Conservation (phyloP, 1,140 invertebrate species). For the Drosophila littoralis region DNA sequence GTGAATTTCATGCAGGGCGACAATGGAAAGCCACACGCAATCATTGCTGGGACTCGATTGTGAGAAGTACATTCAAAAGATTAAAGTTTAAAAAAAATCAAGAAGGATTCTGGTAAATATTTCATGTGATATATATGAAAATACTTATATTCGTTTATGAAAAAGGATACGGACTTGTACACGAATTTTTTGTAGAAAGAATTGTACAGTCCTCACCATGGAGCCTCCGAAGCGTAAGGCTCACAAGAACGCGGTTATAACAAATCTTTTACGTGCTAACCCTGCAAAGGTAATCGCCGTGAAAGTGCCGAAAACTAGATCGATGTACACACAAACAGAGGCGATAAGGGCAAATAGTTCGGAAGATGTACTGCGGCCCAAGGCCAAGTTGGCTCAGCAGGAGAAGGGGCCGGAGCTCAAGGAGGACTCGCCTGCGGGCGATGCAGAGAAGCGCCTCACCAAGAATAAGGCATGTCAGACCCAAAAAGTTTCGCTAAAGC, state of each 20-base stretch:
- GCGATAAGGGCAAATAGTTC: neutral
- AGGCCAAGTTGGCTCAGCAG: neutral
- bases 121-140: too few relatives aligned
- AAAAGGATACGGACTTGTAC: too few relatives aligned
- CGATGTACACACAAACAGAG: constrained; percentile 3
- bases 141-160: too few relatives aligned
- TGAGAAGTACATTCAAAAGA: too few relatives aligned
- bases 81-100: neutral
- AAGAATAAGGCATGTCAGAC: constrained; percentile 8
- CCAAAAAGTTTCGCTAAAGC: neutral
- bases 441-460: neutral
- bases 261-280: neutral
- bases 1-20: neutral
- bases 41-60: neutral
- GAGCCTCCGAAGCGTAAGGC: neutral
- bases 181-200: neutral
- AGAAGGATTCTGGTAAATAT: neutral
- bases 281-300: neutral
- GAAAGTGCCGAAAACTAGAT: neutral
- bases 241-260: neutral
- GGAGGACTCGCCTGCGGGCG: neutral
- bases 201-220: neutral
- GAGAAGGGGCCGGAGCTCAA: neutral
- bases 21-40: too few relatives aligned
- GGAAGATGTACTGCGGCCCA: neutral